Conservation (phyloP, 2,797 vertebrate species). For the Tauraco hartlaubi region DNA sequence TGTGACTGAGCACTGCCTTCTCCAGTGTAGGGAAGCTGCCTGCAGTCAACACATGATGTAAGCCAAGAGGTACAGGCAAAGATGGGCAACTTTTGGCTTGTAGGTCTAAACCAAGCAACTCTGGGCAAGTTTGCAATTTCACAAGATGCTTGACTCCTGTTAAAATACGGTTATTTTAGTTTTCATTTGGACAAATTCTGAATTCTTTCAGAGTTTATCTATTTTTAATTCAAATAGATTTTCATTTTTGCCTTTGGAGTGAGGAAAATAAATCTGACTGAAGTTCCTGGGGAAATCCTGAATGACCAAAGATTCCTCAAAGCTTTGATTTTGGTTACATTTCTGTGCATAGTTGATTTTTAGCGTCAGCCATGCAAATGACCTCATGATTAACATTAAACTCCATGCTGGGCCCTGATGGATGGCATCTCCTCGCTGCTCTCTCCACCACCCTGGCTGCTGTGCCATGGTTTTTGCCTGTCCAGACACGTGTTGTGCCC, state of each 20-base stretch:
- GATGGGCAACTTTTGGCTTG: neutral
- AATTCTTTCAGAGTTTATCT: neutral
- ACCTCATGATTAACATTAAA: neutral
- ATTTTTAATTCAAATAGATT: neutral
- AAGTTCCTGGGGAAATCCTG: neutral
- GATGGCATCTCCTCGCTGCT: neutral
- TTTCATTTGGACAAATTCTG: neutral
- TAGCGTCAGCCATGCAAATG: neutral
- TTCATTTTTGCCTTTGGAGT: neutral
- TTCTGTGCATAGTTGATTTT: neutral
- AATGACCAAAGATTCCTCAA: neutral
- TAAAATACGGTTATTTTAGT: neutral
- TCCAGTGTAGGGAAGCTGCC: neutral
- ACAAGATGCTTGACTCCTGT: neutral
- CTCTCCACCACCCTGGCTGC: neutral
- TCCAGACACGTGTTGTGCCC: neutral
- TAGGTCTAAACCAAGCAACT: neutral
- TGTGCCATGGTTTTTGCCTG: neutral
- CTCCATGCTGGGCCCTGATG: neutral
- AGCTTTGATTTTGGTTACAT: neutral
- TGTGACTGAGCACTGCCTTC: neutral
- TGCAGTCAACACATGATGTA: neutral
- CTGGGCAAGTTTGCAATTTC: neutral
- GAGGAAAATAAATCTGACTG: neutral
- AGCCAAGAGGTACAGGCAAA: neutral